Base-by-base conservation (phyloP, 1,140 invertebrate species). In the Drosophila lowei region DNA sequence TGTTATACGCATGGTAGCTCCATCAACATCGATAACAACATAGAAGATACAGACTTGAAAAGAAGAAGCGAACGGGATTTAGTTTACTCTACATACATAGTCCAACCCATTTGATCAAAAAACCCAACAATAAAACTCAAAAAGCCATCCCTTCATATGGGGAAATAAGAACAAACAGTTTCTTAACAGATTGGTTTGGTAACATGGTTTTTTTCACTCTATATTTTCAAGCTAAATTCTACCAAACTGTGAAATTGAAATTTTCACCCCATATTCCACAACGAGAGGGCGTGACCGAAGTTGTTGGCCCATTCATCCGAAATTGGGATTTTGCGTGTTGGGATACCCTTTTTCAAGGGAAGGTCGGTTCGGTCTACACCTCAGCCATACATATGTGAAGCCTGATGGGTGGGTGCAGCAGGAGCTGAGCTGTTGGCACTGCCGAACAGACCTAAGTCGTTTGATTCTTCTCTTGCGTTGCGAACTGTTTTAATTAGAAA, bases 401-500 rank as follows among this genome's bases (percentile, higher is more conserved):
- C 30, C 30, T 30, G 30, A 9, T 8, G 30, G 8, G 30, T 30
- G 30, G 30, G 30, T 30, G 42, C 48, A 42, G 34, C 49, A 11
- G n/a, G 30, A 11, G 41, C 48, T 44, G 63, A 5, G 9, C 9
- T 38, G 56, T 59, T 30, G 50, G 9, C 13, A 47, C 30, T 15
- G 50, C 25, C 48, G 13, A 46, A 43, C 21, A 56, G 11, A 44
- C 30, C 30, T 46, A 46, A 56, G 64, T 71, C 57, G 53, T 70
- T 46, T 52, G 53, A 47, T 59, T 52, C 55, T 50, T 46, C 48
- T 55, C 34, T 72, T 30, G 25, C 46, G 11, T 48, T 34, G 46
- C 53, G 38, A 73, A 61, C 62, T 50, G 56, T 55, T 61, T 79
- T 84, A 84, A 83, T 83, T 83, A 83, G 71, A 79, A 84, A 75